Evolutionary conservation across 2,888 invertebrate species (phyloP), one percentile per base, ranked within the genome.

Genomic region (Clistopyga incitator): DNA sequence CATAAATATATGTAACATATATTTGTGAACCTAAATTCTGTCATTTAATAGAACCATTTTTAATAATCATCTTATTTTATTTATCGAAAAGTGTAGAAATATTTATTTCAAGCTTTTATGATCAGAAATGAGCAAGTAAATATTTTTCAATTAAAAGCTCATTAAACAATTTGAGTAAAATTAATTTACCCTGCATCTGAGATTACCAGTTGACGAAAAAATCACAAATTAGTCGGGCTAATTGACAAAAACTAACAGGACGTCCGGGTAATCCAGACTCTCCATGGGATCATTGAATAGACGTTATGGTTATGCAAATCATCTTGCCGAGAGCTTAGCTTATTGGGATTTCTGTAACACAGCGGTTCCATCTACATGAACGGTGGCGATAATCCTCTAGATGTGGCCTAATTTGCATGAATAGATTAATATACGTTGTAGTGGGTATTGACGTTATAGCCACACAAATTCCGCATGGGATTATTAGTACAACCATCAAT

Each of bases 361-460:
- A 38, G 38, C 38, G 10, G 38, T 38, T 38, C 38, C 38, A 38
- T 38, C 38, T 38, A 38, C 13, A 47, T 29, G 29, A 42, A 52
- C 52, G 67, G 67, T n/a, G 50, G 50, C 47, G 15, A 64, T 70
- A 82, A 81, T 81, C 76, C 81, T 42, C 34, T 18, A 47, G 34
- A 59, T 72, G 20, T 72, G 38, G 78, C 67, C 72, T 78, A 52
- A 78, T 78, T 78, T 76, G 50, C 70, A 82, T 80, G 54, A 59
- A 50, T 74, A 45, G 54, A 75, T 80, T 79, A 74, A 75, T 70
- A 34, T 70, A 75, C 82, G 23, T 13, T 56, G 23, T 11, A 8
- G 20, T 56, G 2, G 38, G 18, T 56, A 70, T n/a, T 64, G 18
- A 64, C 29, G 47, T 29, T 82, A 75, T 64, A 50, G 45, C 68